Conservation (phyloP, 2,113 vertebrate species). For the Varanus komodoensis region DNA sequence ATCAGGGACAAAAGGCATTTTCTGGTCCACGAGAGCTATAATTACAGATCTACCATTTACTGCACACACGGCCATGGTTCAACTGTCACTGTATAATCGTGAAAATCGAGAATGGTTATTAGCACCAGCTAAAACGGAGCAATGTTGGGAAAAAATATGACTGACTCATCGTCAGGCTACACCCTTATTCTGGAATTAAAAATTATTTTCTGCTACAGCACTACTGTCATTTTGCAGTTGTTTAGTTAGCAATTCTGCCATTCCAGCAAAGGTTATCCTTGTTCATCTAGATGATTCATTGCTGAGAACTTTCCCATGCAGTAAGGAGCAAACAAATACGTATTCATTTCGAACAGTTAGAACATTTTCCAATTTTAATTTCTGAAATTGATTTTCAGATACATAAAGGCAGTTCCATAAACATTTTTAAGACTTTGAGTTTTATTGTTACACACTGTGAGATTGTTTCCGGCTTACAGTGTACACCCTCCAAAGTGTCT, state of each 20-base stretch:
- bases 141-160: not conserved
- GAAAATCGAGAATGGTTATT: constrained; percentile 22
- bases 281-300: not conserved
- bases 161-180: constrained; percentile 5
- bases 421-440: not conserved
- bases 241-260: not conserved
- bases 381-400: too few species aligned
- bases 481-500: too few species aligned
- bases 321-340: not conserved
- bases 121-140: constrained; percentile 11
- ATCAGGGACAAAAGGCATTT: constrained; percentile 5
- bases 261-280: not conserved
- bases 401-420: not conserved
- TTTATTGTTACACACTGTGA: too few species aligned
- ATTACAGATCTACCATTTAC: constrained; percentile 30
- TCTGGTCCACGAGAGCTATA: constrained; percentile 13
- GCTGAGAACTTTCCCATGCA: not conserved
- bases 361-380: not conserved
- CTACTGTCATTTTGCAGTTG: not conserved
- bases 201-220: not conserved
- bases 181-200: not conserved
- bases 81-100: constrained; percentile 34
- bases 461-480: too few species aligned
- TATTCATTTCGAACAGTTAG: not conserved
- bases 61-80: not conserved